These are phyloP conservation scores for Nycticorax nycticorax DNA, from an alignment of 2,113 vertebrate species.

Conservation along the genomic window DNA sequence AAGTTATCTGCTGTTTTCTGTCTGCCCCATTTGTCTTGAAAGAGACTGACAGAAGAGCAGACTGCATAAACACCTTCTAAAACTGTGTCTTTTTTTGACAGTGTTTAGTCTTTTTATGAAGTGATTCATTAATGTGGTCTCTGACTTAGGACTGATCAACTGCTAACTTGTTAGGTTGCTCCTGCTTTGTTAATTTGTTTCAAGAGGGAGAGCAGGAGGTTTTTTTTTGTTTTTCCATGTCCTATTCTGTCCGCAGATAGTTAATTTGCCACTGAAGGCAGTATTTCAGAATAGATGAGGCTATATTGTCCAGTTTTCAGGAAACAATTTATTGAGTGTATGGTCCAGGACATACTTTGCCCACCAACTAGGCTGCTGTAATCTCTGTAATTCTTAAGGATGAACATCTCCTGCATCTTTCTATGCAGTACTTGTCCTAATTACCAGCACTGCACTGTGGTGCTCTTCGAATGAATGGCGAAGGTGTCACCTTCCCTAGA, in stretches of 20 bases:
- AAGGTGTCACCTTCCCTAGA: background rate
- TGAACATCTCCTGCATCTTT: background rate
- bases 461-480: background rate
- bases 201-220: background rate
- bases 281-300: background rate
- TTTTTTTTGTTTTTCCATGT: background rate
- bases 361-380: background rate
- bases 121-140: background rate
- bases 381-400: background rate
- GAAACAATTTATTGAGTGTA: background rate
- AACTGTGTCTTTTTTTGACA: background rate
- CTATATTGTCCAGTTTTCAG: background rate
- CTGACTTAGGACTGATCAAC: background rate
- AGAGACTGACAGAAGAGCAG: background rate
- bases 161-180: background rate
- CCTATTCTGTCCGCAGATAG: background rate
- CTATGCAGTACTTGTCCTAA: background rate
- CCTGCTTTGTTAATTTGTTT: background rate
- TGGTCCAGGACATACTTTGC: background rate
- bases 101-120: background rate
- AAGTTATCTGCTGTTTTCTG: background rate
- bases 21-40: background rate
- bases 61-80: background rate
- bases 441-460: background rate
- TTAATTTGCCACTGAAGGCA: background rate